Conservation (phyloP, 2,888 invertebrate genomes). For the Prosopocoilus inquinatus region DNA sequence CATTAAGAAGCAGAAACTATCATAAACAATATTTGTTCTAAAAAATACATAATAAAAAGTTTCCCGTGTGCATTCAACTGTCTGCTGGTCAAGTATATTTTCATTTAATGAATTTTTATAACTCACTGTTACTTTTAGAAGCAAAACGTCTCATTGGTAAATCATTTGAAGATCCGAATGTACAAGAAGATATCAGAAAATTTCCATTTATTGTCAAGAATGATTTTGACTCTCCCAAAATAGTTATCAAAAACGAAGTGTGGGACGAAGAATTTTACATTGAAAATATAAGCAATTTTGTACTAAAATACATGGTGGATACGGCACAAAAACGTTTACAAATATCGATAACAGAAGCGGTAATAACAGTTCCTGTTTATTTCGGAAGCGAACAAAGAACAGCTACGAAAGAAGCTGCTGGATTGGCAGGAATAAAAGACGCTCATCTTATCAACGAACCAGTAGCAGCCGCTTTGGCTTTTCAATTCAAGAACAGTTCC, state of each 20-base stretch:
- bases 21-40: too few species aligned
- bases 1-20: too few species aligned
- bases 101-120: too few species aligned
- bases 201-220: constrained; percentile 28
- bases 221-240: constrained; percentile 23
- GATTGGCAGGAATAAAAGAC: constrained; percentile 29
- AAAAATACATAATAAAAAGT: too few species aligned
- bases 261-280: constrained; percentile 20
- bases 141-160: constrained; percentile 34
- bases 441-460: constrained; percentile 31
- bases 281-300: constrained; percentile 27
- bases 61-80: too few species aligned
- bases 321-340: constrained; percentile 22
- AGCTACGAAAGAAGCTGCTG: constrained; percentile 32
- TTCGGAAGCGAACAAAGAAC: constrained; percentile 33
- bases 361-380: constrained; percentile 36
- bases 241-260: constrained; percentile 16
- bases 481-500: background rate
- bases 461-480: constrained; percentile 33
- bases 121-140: constrained; percentile 27
- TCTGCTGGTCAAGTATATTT: too few species aligned
- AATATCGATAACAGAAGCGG: constrained; percentile 25
- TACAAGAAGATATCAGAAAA: constrained; percentile 28
- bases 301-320: constrained; percentile 26
- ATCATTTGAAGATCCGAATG: constrained; percentile 27